Evolutionary conservation across 2,888 invertebrate genomes (phyloP).

Genomic region (Galerucella calmariensis): DNA sequence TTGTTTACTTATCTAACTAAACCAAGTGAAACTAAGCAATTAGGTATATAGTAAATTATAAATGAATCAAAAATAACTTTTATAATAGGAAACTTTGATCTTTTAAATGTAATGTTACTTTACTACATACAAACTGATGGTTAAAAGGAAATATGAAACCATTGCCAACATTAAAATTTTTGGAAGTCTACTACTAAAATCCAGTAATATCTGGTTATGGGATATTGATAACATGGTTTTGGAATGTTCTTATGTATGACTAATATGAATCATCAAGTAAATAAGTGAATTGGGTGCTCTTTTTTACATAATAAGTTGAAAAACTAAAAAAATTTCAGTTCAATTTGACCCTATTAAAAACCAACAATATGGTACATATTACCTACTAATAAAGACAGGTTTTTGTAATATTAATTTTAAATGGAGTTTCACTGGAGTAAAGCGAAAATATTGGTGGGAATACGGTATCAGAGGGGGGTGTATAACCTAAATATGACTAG

Average conservation of each 20-base stretch:
- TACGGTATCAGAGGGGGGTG: constrained; percentile 29
- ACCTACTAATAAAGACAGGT: neutral
- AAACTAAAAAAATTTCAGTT: neutral
- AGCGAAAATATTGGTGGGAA: constrained; percentile 5
- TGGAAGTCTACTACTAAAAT: constrained; percentile 21
- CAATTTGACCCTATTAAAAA: constrained; percentile 4
- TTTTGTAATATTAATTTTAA: neutral
- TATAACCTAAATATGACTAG: constrained; percentile 50
- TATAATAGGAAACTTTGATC: neutral
- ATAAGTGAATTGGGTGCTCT: neutral
- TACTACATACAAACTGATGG: neutral
- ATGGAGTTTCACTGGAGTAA: neutral
- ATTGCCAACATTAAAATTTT: constrained; percentile 19
- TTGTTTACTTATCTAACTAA: no score
- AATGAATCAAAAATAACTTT: neutral
- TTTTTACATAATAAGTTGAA: neutral
- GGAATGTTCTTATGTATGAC: constrained; percentile 9
- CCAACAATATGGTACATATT: neutral
- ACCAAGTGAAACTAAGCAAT: no score
- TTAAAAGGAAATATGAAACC: constrained; percentile 4
- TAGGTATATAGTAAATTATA: no score
- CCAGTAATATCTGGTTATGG: constrained; percentile 34
- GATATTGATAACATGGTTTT: constrained; percentile 18
- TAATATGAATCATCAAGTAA: constrained; percentile 7
- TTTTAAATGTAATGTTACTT: neutral